Percentiles rank a stretch among this genome's conserved stretches.
Conservation (phyloP, 1,140 invertebrate genomes). For the Drosophila simulans region DNA sequence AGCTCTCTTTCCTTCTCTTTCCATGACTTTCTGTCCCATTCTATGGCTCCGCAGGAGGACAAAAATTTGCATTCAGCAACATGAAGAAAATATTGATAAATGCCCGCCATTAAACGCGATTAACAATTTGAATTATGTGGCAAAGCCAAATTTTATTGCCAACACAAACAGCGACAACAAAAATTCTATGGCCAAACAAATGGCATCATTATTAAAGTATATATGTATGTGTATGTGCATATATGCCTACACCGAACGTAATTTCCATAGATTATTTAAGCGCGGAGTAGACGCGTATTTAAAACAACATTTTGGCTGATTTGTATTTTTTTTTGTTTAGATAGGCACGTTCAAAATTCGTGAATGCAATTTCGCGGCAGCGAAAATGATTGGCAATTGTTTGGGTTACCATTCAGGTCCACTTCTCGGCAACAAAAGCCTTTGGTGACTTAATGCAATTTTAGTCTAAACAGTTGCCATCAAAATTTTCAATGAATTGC, state of each 20-base stretch:
- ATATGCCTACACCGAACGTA: slow-evolving; percentile 53
- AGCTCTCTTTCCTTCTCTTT: neutral
- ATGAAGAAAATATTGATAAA: slow-evolving; percentile 77
- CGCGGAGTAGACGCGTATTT: slow-evolving; percentile 34
- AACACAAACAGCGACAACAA: slow-evolving; percentile 48
- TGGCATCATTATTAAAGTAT: slow-evolving; percentile 81
- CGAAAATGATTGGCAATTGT: slow-evolving; percentile 79
- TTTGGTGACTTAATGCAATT: slow-evolving; percentile 75
- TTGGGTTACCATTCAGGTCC: slow-evolving; percentile 47
- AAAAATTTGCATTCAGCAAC: slow-evolving; percentile 57
- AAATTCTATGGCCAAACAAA: slow-evolving; percentile 79
- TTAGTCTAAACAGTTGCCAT: slow-evolving; percentile 79
- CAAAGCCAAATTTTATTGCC: slow-evolving; percentile 83
- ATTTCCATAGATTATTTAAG: slow-evolving; percentile 54
- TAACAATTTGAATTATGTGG: slow-evolving; percentile 83
- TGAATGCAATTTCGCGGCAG: slow-evolving; percentile 79
- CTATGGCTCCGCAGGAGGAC: neutral
- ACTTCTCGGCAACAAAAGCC: slow-evolving; percentile 50
- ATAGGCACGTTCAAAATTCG: slow-evolving; percentile 54
- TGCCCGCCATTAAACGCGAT: slow-evolving; percentile 82
- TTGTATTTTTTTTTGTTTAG: slow-evolving; percentile 5
- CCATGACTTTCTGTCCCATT: neutral
- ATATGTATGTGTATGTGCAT: slow-evolving; percentile 16
- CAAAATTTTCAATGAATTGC: slow-evolving; percentile 81
- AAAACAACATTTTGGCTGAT: slow-evolving; percentile 62